Evolutionary conservation across 2,888 invertebrate species (phyloP), one percentile per base, ranked within the genome.

Genomic region (Hypsopygia costalis): DNA sequence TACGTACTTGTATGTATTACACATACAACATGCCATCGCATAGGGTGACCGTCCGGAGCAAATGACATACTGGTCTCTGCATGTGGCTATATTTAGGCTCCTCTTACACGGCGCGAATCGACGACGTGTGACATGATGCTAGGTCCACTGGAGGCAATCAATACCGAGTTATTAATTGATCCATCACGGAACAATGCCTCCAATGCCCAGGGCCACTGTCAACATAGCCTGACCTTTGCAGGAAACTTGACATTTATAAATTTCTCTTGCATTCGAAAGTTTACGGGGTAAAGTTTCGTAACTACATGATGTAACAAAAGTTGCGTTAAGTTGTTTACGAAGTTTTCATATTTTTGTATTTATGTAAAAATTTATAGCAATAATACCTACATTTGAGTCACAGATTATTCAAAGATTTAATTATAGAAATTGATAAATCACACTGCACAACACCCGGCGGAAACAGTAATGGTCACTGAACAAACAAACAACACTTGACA

Each of bases 1-100:
- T 16, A 16, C 3, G 4, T 16, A 16, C 4, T n/a, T n/a, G n/a
- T n/a, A n/a, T n/a, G n/a, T n/a, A n/a, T n/a, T n/a, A n/a, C n/a
- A 16, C 21, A 21, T 10, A 33, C 12, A 16, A 33, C 7, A 39
- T 39, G 16, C 27, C 33, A 32, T 39, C 40, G 54, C 56, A 55
- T 56, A 67, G 73, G 71, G 72, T 69, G 64, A 65, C 49, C 62
- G 60, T 54, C 45, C 43, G 40, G 47, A 51, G 57, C 46, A 49
- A 49, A 43, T 58, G 64, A 64, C 61, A 60, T 68, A 56, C 54
- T 49, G 49, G 50, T 6, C 6, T 33, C 22, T 37, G 58, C 34
- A 36, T 31, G 34, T 37, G 44, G 62, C 76, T 87, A 85, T 81
- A 82, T 78, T 81, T 86, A 85, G 81, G 71, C 49, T 58, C 62